Percentiles rank a stretch among this genome's conserved stretches.
Evolutionary conservation across 2,888 invertebrate species (phyloP).

Genomic region (Acanthosepion esculentum): DNA sequence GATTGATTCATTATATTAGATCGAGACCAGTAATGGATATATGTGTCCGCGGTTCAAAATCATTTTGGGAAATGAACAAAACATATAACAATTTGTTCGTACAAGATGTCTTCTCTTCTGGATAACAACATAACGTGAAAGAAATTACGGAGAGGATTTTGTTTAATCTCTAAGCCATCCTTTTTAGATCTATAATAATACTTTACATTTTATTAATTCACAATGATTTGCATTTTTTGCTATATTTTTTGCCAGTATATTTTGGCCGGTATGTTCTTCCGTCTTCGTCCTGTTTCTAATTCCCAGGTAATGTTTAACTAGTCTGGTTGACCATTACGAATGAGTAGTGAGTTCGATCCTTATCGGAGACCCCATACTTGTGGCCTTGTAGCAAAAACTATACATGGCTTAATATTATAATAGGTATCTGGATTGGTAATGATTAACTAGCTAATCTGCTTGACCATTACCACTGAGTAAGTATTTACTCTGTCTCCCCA

Average conservation of each 20-base stretch:
- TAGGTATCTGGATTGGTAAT: too few relatives aligned
- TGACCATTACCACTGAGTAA: too few relatives aligned
- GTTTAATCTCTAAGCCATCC: neutral
- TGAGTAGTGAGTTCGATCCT: too few relatives aligned
- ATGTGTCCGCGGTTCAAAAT: neutral
- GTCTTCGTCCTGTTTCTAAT: neutral
- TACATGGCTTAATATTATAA: too few relatives aligned
- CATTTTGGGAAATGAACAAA: neutral
- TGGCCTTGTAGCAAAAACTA: too few relatives aligned
- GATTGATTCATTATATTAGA: neutral
- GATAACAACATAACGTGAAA: neutral
- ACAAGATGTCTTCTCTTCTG: neutral
- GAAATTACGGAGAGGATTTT: too few relatives aligned
- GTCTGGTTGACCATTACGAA: too few relatives aligned
- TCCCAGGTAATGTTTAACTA: neutral
- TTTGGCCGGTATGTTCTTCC: neutral
- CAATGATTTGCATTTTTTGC: neutral
- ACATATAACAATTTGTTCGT: neutral
- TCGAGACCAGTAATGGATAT: neutral
- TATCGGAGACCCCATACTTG: too few relatives aligned
- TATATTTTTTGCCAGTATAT: neutral
- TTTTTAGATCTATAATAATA: neutral
- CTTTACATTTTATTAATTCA: neutral
- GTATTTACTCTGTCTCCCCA: too few relatives aligned
- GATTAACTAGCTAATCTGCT: too few relatives aligned